phyloP scores from a whole-genome alignment of 2,113 vertebrate species.

The Polypterus senegalus region DNA sequence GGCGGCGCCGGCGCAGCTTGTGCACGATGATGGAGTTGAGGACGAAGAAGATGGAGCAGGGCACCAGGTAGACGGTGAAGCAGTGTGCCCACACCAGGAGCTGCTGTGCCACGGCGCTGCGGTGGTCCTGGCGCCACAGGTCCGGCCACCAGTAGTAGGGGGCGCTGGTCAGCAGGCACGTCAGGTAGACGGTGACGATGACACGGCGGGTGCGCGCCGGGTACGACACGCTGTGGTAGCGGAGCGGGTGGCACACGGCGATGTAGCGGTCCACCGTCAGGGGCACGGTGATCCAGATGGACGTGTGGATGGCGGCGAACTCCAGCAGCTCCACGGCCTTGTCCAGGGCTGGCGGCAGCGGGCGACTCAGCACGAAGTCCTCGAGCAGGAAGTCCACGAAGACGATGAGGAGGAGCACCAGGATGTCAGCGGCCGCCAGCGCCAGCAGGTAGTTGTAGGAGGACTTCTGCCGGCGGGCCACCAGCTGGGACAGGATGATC shows the following conservation, averaged over 20 bases:
- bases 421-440: slow-evolving; percentile 84
- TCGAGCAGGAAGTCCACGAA: slow-evolving; percentile 92
- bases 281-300: slow-evolving; percentile 91
- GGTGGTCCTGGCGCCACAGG: slow-evolving; percentile 73
- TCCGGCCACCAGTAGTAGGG: slow-evolving; percentile 98
- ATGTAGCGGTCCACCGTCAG: slow-evolving; percentile 88
- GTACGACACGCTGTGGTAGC: slow-evolving; percentile 85
- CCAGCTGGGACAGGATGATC: slow-evolving; percentile 88
- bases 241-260: slow-evolving; percentile 87
- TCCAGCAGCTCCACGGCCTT: slow-evolving; percentile 81
- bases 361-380: slow-evolving; percentile 74
- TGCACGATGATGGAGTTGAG: slow-evolving; percentile 81
- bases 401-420: slow-evolving; percentile 87
- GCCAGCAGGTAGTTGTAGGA: slow-evolving; percentile 95
- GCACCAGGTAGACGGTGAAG: slow-evolving; percentile 78
- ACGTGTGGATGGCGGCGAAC: slow-evolving; percentile 92
- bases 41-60: slow-evolving; percentile 87
- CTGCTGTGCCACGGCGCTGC: slow-evolving; percentile 67
- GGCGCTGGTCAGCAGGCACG: slow-evolving; percentile 75
- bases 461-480: slow-evolving; percentile 88
- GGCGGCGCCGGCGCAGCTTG: slow-evolving; percentile 70
- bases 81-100: slow-evolving; percentile 90
- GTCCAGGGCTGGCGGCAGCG: slow-evolving; percentile 69
- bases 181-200: slow-evolving; percentile 72
- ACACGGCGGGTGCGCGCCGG: slow-evolving; percentile 81